Conservation (phyloP, 2,797 vertebrate genomes). For the Salmo trutta region DNA sequence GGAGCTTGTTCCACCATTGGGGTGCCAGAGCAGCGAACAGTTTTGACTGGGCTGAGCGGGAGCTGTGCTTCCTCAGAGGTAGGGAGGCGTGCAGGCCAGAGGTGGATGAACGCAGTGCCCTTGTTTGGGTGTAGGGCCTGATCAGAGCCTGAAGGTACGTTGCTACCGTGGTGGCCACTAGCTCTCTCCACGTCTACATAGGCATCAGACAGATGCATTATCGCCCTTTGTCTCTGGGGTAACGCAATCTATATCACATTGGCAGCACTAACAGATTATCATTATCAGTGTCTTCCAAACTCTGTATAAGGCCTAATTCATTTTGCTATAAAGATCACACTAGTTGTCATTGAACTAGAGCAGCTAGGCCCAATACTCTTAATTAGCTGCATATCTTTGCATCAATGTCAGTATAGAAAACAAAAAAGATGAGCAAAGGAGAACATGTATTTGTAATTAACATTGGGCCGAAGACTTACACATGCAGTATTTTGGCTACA, state of each 20-base stretch:
- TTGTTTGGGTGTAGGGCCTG: too few relatives aligned
- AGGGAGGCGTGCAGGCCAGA: too few relatives aligned
- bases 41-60: too few relatives aligned
- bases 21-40: too few relatives aligned
- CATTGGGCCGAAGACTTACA: neutral
- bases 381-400: conserved; percentile 3
- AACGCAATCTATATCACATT: conserved; percentile 60
- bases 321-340: conserved; percentile 63
- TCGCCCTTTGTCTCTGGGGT: conserved; percentile 39
- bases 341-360: conserved; percentile 40
- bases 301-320: conserved; percentile 66
- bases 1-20: too few relatives aligned
- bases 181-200: conserved; percentile 29
- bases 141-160: too few relatives aligned
- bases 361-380: conserved; percentile 37
- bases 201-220: conserved; percentile 53
- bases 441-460: conserved; percentile 40
- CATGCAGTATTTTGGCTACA: neutral
- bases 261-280: conserved; percentile 70
- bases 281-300: conserved; percentile 61
- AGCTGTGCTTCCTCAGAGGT: too few relatives aligned
- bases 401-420: neutral
- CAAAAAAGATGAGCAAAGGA: neutral
- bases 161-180: conserved; percentile 25
- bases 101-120: too few relatives aligned